Base-by-base conservation (phyloP, 2,113 vertebrate species). In the Solenodon paradoxus region DNA sequence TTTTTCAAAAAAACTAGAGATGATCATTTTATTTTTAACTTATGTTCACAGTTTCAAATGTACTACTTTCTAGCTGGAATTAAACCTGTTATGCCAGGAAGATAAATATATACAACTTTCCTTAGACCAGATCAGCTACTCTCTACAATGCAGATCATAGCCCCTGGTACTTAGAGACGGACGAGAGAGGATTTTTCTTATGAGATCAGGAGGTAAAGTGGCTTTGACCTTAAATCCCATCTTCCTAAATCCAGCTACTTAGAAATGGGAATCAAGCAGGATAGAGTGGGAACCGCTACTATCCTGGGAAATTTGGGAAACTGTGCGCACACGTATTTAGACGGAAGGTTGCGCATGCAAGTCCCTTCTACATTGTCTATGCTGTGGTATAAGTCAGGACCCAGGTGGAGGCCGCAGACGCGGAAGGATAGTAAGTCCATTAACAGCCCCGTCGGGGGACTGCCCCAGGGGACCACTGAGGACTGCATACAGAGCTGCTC, bases 11-110 rank as follows among this genome's bases (percentile, higher is more conserved):
- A 13, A 85, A 81, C 17, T 45, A 59, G 68, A 82, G 61, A 64
- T 90, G 80, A 24, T 83, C 66, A 55, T 8, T 96, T 94, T 40
- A 69, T 26, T 97, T 97, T 94, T 3, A 96, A 96, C 86, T 80
- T 9, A 5, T 19, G 0, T 11, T 82, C 17, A 75, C 45, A 3
- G 95, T 13, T 2, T 38, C 85, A 81, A 59, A 57, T 90, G 92
- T 94, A 88, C 75, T 75, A 17, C 0, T 0, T 92, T 90, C 92
- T 85, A 80, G 61, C 59, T 89, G 85, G 97, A 97, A 86, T 75
- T 64, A 71, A 30, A n/a, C 53, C 17, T 1, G 17, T 55, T 57
- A 66, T 38, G n/a, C 49, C 95, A 59, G 35, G 77, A 92, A 93
- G 45, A 74, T 38, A 88, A 92, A 92, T 0, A 0, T 40, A 45